phyloP scores from a whole-genome alignment of 2,888 invertebrate genomes.

The Chydorus sphaericus region DNA sequence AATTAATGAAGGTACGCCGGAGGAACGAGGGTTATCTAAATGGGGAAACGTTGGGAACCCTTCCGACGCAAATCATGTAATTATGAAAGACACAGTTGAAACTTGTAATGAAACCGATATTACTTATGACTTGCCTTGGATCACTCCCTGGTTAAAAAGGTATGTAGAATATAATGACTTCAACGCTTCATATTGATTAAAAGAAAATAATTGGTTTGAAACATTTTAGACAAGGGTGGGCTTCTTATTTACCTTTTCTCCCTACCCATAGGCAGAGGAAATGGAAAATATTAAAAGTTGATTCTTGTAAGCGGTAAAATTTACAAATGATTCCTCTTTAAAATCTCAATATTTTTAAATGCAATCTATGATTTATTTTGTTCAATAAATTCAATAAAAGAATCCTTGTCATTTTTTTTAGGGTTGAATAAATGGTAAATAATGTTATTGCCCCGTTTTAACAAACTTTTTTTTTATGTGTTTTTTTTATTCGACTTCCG shows the following conservation, averaged over 20 bases:
- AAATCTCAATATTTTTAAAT: too few species aligned
- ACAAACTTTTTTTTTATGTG: too few species aligned
- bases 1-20: slow-evolving; percentile 43
- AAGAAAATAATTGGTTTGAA: neutral
- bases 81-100: neutral
- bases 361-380: too few species aligned
- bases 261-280: slow-evolving; percentile 50
- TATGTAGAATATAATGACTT: neutral
- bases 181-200: neutral
- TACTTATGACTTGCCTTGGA: neutral
- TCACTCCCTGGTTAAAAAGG: slow-evolving; percentile 5
- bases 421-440: too few species aligned
- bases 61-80: neutral
- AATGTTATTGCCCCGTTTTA: too few species aligned
- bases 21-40: slow-evolving; percentile 56
- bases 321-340: too few species aligned
- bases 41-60: too few species aligned
- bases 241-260: slow-evolving; percentile 50
- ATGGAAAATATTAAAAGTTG: too few species aligned
- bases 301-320: too few species aligned
- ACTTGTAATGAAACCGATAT: neutral
- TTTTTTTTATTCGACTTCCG: too few species aligned
- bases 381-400: too few species aligned
- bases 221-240: slow-evolving; percentile 34
- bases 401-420: too few species aligned